These are phyloP conservation scores for Clarias platycephalus DNA, from an alignment of 2,797 vertebrate genomes.

Conservation along the genomic window DNA sequence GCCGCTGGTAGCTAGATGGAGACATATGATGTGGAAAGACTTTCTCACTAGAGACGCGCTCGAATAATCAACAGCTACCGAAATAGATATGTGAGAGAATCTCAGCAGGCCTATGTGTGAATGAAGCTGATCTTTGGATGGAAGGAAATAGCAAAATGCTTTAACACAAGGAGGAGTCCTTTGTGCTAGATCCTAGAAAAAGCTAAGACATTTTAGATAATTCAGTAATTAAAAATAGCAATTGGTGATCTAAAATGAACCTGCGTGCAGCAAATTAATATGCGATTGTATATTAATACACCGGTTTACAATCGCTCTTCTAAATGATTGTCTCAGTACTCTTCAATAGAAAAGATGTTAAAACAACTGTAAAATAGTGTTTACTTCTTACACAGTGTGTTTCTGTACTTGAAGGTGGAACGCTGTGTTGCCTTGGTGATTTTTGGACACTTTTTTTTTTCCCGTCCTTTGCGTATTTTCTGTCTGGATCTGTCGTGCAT, in stretches of 20 bases:
- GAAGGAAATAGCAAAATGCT: conserved; percentile 40
- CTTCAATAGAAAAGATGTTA: neutral
- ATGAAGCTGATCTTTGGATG: conserved; percentile 60
- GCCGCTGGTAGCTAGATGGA: conserved; percentile 51
- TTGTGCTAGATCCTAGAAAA: neutral
- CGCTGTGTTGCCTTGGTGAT: conserved; percentile 36
- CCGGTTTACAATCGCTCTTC: conserved; percentile 2
- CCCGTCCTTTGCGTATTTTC: conserved; percentile 66
- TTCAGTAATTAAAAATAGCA: neutral
- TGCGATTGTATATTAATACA: neutral
- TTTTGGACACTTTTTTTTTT: conserved; percentile 17
- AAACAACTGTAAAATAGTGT: neutral
- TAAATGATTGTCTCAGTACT: neutral
- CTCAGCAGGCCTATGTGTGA: conserved; percentile 67
- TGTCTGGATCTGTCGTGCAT: conserved; percentile 59
- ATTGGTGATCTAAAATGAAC: neutral
- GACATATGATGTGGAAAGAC: conserved; percentile 60
- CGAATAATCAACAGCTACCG: conserved; percentile 67
- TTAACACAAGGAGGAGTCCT: neutral
- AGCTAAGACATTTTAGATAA: neutral
- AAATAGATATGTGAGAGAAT: conserved; percentile 65
- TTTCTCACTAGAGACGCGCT: conserved; percentile 59
- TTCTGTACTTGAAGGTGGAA: conserved; percentile 21
- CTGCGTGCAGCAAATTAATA: neutral
- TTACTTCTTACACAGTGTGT: conserved; percentile 5